Evolutionary conservation across 2,113 vertebrate genomes (phyloP).

Genomic region (Coptodon rendalli): DNA sequence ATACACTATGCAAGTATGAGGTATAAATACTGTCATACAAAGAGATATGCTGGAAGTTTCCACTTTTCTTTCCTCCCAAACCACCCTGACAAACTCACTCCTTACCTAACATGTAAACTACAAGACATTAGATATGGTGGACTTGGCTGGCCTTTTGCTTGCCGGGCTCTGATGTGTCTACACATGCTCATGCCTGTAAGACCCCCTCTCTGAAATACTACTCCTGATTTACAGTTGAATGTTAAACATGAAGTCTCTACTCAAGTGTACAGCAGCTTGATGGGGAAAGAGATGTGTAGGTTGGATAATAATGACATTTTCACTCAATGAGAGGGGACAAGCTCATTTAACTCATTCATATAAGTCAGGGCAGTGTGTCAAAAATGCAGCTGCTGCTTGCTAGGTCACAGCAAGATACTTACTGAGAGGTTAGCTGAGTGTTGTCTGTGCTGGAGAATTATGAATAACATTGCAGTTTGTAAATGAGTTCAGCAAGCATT

Average conservation of each 20-base stretch:
- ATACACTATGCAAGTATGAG: not conserved
- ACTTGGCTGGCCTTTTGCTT: not conserved
- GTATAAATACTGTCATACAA: not conserved
- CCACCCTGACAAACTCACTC: not conserved
- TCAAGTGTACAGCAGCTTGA: slow-evolving; percentile 2
- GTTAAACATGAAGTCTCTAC: not conserved
- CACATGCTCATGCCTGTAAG: not conserved
- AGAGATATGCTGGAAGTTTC: not conserved
- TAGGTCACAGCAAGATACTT: not conserved
- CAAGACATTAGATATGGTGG: not conserved
- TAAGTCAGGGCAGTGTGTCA: slow-evolving; percentile 11
- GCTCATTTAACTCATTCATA: not conserved
- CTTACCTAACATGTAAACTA: slow-evolving; percentile 3
- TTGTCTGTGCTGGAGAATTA: not conserved
- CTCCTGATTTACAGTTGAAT: not conserved
- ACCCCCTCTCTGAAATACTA: not conserved
- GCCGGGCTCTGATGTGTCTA: not conserved
- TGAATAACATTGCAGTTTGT: not conserved
- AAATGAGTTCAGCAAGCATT: not conserved
- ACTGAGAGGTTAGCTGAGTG: not conserved
- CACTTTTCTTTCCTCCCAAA: not conserved
- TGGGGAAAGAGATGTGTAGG: not conserved
- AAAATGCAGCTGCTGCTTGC: not conserved
- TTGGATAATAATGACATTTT: not conserved
- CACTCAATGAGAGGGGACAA: not conserved